Evolutionary conservation across 2,888 invertebrate genomes (phyloP).

Genomic region (Alcis repandata): DNA sequence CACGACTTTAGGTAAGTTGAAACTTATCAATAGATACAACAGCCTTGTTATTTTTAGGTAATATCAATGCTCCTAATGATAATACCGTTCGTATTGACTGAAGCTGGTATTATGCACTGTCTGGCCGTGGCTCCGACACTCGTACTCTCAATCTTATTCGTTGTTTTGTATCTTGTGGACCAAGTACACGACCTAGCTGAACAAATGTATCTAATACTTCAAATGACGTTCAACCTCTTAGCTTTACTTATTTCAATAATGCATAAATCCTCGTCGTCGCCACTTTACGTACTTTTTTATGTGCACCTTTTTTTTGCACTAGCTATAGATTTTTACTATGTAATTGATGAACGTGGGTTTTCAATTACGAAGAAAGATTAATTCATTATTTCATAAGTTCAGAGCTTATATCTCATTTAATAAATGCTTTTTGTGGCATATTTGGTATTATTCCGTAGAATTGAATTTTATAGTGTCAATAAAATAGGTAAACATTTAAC

Average conservation of each 20-base stretch:
- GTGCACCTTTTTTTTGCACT: slow-evolving; percentile 71
- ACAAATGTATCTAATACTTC: slow-evolving; percentile 69
- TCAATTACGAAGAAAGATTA: slow-evolving; percentile 46
- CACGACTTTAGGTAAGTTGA: slow-evolving; percentile 39
- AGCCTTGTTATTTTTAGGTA: slow-evolving; percentile 79
- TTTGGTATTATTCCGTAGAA: slow-evolving; percentile 65
- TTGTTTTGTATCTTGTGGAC: slow-evolving; percentile 79
- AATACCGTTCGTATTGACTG: slow-evolving; percentile 70
- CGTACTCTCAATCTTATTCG: slow-evolving; percentile 73
- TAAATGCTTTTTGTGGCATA: slow-evolving; percentile 43
- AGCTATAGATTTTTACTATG: slow-evolving; percentile 71
- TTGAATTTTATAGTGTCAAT: not conserved
- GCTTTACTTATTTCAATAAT: slow-evolving; percentile 58
- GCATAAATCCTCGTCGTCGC: slow-evolving; percentile 48
- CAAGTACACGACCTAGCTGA: slow-evolving; percentile 79
- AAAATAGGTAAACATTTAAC: not conserved
- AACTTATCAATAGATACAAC: slow-evolving; percentile 51
- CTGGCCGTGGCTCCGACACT: slow-evolving; percentile 75
- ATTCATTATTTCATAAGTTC: slow-evolving; percentile 48
- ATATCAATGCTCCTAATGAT: slow-evolving; percentile 79
- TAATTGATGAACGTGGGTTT: slow-evolving; percentile 70
- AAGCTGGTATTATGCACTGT: slow-evolving; percentile 69
- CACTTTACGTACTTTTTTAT: slow-evolving; percentile 72
- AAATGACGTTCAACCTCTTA: slow-evolving; percentile 60
- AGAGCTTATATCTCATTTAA: slow-evolving; percentile 45